Evolutionary conservation across 2,797 vertebrate genomes (phyloP), one percentile per base, ranked within the genome.

Genomic region (Rhinogobio ventralis): DNA sequence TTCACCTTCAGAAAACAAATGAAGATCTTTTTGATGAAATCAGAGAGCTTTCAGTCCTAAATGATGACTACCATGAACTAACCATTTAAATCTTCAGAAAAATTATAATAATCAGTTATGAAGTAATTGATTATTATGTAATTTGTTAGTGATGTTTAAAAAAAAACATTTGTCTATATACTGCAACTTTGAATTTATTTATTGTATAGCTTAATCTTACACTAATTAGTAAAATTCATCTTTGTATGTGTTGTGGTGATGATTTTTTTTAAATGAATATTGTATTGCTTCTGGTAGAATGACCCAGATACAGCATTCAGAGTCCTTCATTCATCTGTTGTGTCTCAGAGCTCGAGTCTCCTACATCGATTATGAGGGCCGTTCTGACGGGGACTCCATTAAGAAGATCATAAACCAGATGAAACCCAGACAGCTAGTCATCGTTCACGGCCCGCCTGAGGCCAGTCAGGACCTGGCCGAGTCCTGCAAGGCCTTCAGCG

Each of bases 321-420:
- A 73, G 23, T 28, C 19, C 30, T 14, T 49, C 19, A n/a, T 49
- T 64, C 45, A 28, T 72, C 10, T 55, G 28, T 42, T 57, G 73
- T 14, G 5, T 51, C n/a, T 51, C 92, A 99, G 98, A 94, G 97
- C 98, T 39, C 96, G 97, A 81, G 93, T 99, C 81, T 96, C 96
- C 0, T 99, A 99, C 88, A 99, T 99, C 82, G 98, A 99, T 93
- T 99, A 99, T 2, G 98, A 99, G 94, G 98, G 98, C 66, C 98
- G 98, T 62, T 99, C 98, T 3, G 98, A 99, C 17, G 98, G 98
- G 0, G 98, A 99, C 91, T 99, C 98, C 86, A 99, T 99, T 92
- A 99, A 99, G 91, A 99, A 99, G 95, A 99, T 99, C 74, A 99
- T 99, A 87, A 99, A 99, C 92, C 98, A 99, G 92, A 99, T 99